Conservation (phyloP, 1,140 invertebrate species). For the Rhagoletis zephyria region DNA sequence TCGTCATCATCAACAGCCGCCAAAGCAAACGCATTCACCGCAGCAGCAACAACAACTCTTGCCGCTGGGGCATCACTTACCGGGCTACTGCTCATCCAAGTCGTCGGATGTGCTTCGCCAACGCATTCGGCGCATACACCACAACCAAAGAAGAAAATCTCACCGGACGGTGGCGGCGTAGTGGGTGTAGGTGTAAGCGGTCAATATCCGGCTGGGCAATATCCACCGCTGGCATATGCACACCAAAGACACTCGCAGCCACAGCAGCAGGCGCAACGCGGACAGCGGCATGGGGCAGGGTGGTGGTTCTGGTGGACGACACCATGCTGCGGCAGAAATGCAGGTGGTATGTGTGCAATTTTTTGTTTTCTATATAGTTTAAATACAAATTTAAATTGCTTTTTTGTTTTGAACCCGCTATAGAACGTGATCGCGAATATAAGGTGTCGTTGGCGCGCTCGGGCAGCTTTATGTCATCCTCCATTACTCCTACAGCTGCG, state of each 20-base stretch:
- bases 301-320: constrained; percentile 56
- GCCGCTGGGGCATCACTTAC: constrained; percentile 63
- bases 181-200: constrained; percentile 55
- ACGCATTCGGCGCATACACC: constrained; percentile 71
- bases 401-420: constrained; percentile 14
- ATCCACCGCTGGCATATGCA: constrained; percentile 41
- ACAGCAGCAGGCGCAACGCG: constrained; percentile 62
- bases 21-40: constrained; percentile 46
- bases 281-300: constrained; percentile 60
- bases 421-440: constrained; percentile 64
- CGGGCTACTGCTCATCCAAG: constrained; percentile 69
- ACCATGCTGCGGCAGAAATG: constrained; percentile 60
- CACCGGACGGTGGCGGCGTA: constrained; percentile 62
- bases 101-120: constrained; percentile 69
- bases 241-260: constrained; percentile 60
- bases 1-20: constrained; percentile 60
- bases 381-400: too few relatives aligned
- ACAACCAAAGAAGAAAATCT: constrained; percentile 70
- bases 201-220: not conserved
- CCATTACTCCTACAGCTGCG: constrained; percentile 72
- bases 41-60: constrained; percentile 58
- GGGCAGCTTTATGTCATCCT: constrained; percentile 83
- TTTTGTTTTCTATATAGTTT: not conserved
- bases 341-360: constrained; percentile 52
- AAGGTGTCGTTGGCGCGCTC: constrained; percentile 77